A percentile compares a stretch with the other conserved stretches of the same genome.
Conservation (phyloP, 2,888 invertebrate genomes). For the Nasonia oneida region DNA sequence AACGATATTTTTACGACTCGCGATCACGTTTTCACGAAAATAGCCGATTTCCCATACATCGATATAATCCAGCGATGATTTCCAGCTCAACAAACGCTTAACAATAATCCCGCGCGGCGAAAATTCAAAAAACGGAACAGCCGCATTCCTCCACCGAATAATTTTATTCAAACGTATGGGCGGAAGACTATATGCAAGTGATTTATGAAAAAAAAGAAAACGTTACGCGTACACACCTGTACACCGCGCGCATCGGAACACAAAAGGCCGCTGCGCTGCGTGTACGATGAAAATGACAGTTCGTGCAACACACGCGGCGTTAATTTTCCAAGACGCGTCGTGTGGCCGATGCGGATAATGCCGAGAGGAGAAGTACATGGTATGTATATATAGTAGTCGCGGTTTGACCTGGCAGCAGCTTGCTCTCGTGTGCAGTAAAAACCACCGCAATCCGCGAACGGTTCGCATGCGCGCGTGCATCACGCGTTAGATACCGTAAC, state of each 20-base stretch:
- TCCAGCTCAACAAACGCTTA: too few species aligned
- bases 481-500: conserved; percentile 21
- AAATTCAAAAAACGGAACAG: background rate
- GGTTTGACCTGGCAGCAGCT: background rate
- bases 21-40: background rate
- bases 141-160: background rate
- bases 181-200: background rate
- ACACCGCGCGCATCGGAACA: background rate
- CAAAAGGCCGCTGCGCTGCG: background rate
- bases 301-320: background rate
- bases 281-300: background rate
- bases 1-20: conserved; percentile 1
- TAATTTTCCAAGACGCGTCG: background rate
- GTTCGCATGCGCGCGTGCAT: conserved; percentile 4
- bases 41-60: too few species aligned
- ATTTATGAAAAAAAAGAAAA: background rate
- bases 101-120: background rate
- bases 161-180: background rate
- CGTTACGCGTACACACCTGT: background rate
- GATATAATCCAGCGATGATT: too few species aligned
- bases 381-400: background rate
- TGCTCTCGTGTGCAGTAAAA: conserved; percentile 13
- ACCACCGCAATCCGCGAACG: conserved; percentile 14
- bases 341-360: background rate
- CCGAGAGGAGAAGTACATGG: too few species aligned